phyloP scores from a whole-genome alignment of 2,797 vertebrate species.

The Xiphophorus birchmanni region DNA sequence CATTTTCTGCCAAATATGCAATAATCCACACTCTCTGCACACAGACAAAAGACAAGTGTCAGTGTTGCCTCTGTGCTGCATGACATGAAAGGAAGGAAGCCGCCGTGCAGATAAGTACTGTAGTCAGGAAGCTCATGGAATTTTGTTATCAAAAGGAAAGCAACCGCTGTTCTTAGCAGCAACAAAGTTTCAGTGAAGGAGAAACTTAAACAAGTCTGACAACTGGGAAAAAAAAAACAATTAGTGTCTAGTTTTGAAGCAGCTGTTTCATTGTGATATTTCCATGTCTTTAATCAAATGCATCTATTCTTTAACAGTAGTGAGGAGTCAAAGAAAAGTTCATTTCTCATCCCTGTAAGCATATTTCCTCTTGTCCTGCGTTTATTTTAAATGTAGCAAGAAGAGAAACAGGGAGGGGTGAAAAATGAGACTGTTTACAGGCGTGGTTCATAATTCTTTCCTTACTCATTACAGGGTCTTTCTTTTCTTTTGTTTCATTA shows the following conservation, averaged over 20 bases:
- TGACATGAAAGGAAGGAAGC: constrained; percentile 45
- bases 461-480: constrained; percentile 14
- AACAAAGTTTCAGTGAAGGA: neutral
- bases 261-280: neutral
- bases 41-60: constrained; percentile 4
- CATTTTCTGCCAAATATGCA: constrained; percentile 8
- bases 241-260: no score
- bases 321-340: constrained; percentile 18
- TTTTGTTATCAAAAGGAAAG: constrained; percentile 52
- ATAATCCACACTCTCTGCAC: constrained; percentile 20
- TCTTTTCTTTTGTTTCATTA: constrained; percentile 5
- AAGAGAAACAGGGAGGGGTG: constrained; percentile 25
- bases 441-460: constrained; percentile 53
- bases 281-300: neutral
- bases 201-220: neutral
- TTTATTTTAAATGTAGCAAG: constrained; percentile 55
- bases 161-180: neutral
- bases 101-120: constrained; percentile 18
- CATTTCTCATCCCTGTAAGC: constrained; percentile 2
- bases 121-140: constrained; percentile 28
- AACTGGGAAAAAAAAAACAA: neutral
- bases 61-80: neutral
- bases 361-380: constrained; percentile 43
- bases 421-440: constrained; percentile 35
- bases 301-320: neutral